These are phyloP conservation scores for Rhagium mordax DNA, from an alignment of 2,888 invertebrate species.

Conservation along the genomic window DNA sequence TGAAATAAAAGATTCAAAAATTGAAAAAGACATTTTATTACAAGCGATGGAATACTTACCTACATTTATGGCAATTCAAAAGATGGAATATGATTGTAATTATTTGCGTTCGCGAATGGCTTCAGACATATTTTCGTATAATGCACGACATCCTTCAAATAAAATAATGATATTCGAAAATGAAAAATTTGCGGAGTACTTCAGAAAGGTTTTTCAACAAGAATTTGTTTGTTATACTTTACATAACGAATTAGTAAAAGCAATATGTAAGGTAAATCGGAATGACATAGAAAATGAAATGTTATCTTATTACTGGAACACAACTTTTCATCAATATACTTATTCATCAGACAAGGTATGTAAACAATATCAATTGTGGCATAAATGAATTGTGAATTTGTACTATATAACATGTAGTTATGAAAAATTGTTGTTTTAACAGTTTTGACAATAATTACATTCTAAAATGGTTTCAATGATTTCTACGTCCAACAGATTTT, in stretches of 20 bases:
- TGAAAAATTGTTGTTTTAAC: too few species aligned
- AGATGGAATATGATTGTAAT: neutral
- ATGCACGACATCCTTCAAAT: neutral
- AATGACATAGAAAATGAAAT: slow-evolving; percentile 10
- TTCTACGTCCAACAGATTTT: too few species aligned
- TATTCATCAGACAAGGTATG: neutral
- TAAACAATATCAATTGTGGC: too few species aligned
- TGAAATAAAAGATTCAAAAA: neutral
- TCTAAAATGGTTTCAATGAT: too few species aligned
- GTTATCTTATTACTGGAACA: neutral
- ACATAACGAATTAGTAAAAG: neutral
- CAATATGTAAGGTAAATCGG: slow-evolving; percentile 18
- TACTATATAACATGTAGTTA: too few species aligned
- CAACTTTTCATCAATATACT: too few species aligned
- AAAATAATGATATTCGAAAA: neutral
- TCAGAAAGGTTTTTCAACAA: neutral
- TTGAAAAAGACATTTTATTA: slow-evolving; percentile 4
- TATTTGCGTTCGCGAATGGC: neutral
- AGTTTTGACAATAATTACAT: too few species aligned
- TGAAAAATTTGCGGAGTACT: neutral
- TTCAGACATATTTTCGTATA: neutral
- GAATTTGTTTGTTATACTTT: neutral
- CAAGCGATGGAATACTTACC: neutral
- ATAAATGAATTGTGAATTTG: too few species aligned
- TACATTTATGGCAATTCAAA: neutral